Evolutionary conservation across 2,888 invertebrate genomes (phyloP).

Genomic region (Clivina fossor): DNA sequence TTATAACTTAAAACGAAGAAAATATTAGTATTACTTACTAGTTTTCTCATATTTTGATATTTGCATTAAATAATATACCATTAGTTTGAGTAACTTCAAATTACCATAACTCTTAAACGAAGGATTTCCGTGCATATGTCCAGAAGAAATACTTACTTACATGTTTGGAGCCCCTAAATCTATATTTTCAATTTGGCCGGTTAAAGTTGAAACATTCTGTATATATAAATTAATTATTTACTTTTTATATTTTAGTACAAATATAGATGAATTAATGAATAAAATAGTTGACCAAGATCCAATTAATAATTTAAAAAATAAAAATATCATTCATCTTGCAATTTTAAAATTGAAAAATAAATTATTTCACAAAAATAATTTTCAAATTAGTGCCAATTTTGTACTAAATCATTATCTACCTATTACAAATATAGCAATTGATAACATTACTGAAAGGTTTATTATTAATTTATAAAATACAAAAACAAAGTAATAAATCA

Average conservation of each 20-base stretch:
- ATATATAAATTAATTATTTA: constrained; percentile 1
- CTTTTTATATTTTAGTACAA: constrained; percentile 53
- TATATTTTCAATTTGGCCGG: too few species aligned
- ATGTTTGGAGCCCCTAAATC: too few species aligned
- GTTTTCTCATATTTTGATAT: too few species aligned
- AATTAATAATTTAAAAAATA: constrained; percentile 43
- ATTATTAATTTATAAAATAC: constrained; percentile 7
- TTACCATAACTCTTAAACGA: too few species aligned
- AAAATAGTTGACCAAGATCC: constrained; percentile 58
- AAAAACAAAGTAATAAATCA: constrained; percentile 5
- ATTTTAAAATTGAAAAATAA: constrained; percentile 61
- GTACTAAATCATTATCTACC: constrained; percentile 70
- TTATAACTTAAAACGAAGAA: too few species aligned
- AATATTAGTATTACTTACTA: too few species aligned
- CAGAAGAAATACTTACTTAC: too few species aligned
- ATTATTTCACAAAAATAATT: constrained; percentile 62
- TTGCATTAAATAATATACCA: too few species aligned
- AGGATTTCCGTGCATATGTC: too few species aligned
- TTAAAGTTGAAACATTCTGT: too few species aligned
- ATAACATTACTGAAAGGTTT: constrained; percentile 66
- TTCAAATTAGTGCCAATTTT: constrained; percentile 67
- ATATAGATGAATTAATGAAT: constrained; percentile 58
- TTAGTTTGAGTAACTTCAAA: too few species aligned
- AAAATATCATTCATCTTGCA: constrained; percentile 16
- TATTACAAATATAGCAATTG: constrained; percentile 71